Evolutionary conservation across 2,113 vertebrate species (phyloP).

Genomic region (Conger conger): DNA sequence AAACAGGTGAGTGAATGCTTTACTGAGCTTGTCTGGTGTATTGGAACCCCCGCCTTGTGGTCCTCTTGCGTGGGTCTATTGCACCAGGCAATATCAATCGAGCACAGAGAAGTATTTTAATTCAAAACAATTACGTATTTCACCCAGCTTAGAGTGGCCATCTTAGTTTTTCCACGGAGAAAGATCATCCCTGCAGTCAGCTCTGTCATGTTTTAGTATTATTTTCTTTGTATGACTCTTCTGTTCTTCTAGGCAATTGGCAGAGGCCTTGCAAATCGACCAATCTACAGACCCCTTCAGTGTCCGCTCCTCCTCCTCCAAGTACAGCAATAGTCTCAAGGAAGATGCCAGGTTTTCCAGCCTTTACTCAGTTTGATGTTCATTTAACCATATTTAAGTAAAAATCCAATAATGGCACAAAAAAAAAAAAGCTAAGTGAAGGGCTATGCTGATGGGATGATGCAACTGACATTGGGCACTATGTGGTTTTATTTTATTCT

Average conservation of each 20-base stretch:
- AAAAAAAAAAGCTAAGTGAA: not conserved
- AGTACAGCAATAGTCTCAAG: slow-evolving; percentile 90
- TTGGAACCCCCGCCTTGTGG: too few relatives aligned
- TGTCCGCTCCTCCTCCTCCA: slow-evolving; percentile 75
- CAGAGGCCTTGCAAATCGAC: slow-evolving; percentile 91
- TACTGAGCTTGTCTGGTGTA: too few relatives aligned
- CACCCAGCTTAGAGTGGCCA: too few relatives aligned
- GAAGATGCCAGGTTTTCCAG: slow-evolving; percentile 88
- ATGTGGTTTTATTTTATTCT: slow-evolving; percentile 29
- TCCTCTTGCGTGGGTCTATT: too few relatives aligned
- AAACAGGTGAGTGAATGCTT: slow-evolving; percentile 88
- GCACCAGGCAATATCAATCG: too few relatives aligned
- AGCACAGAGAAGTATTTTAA: too few relatives aligned
- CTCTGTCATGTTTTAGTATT: not conserved
- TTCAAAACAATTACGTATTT: too few relatives aligned
- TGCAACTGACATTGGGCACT: not conserved
- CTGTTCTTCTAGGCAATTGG: slow-evolving; percentile 68
- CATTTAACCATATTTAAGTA: too few relatives aligned
- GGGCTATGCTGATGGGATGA: not conserved
- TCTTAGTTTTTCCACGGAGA: too few relatives aligned
- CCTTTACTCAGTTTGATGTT: too few relatives aligned
- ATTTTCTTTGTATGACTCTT: not conserved
- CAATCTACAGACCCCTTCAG: slow-evolving; percentile 88
- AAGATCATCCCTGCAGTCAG: too few relatives aligned
- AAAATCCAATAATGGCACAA: not conserved